phyloP scores from a whole-genome alignment of 2,113 vertebrate genomes.

The Cyprinus carpio region DNA sequence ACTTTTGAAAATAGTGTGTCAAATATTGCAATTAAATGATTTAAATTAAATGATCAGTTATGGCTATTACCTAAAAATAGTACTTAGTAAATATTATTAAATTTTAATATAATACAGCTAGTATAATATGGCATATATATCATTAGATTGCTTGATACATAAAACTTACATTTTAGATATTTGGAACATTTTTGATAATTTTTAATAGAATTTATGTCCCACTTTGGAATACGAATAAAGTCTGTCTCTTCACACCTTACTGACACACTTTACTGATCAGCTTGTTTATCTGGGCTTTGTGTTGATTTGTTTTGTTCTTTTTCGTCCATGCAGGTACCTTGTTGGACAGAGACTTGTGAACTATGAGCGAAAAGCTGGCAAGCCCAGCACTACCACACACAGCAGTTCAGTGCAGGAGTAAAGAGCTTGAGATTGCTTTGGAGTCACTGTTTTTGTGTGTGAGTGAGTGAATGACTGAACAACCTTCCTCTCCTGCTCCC shows the following conservation, averaged over 20 bases:
- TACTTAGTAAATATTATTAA: background rate
- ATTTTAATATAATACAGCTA: background rate
- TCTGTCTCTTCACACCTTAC: background rate
- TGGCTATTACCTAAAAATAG: background rate
- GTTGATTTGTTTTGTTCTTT: constrained; percentile 7
- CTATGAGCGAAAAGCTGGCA: constrained; percentile 92
- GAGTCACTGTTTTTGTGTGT: constrained; percentile 15
- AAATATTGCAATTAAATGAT: background rate
- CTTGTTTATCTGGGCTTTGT: background rate
- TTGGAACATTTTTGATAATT: background rate
- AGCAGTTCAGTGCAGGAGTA: constrained; percentile 86
- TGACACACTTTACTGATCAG: background rate
- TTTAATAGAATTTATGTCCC: background rate
- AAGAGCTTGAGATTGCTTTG: constrained; percentile 5
- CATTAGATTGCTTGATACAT: too few species aligned
- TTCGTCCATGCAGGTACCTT: constrained; percentile 82
- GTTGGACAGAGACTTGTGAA: constrained; percentile 98
- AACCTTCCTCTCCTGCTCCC: constrained; percentile 64
- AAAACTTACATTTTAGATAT: background rate
- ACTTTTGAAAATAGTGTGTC: background rate
- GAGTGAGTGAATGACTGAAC: constrained; percentile 19
- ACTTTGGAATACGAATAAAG: background rate
- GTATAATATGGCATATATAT: too few species aligned
- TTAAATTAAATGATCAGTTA: background rate
- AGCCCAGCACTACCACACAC: constrained; percentile 79